A percentile compares a stretch with the other conserved stretches of the same genome.
Evolutionary conservation across 1,140 invertebrate species (phyloP).

Genomic region (Drosophila subobscura): DNA sequence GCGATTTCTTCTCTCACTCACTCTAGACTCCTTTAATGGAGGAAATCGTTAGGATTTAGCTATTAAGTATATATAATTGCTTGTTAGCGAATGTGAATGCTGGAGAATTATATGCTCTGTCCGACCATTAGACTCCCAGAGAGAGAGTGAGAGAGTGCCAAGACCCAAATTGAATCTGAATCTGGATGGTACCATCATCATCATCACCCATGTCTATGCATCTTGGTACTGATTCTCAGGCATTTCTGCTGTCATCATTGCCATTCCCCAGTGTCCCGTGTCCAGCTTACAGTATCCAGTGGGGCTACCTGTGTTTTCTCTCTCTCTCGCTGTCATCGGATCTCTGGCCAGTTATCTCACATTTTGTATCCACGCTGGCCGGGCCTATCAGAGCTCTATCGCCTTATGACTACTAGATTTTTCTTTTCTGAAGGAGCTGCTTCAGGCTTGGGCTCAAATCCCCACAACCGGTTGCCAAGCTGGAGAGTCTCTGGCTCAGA

Average conservation of each 20-base stretch:
- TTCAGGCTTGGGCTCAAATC: conserved; percentile 26
- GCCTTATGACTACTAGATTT: conserved; percentile 57
- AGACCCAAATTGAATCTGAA: conserved; percentile 34
- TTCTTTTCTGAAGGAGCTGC: conserved; percentile 11
- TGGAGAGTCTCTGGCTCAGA: conserved; percentile 24
- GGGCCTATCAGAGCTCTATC: conserved; percentile 66
- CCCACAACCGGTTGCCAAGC: conserved; percentile 54
- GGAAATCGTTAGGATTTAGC: conserved; percentile 70
- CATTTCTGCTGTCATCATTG: conserved; percentile 44
- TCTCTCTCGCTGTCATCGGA: conserved; percentile 53
- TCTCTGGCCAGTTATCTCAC: conserved; percentile 59
- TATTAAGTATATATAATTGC: conserved; percentile 72
- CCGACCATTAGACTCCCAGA: conserved; percentile 12
- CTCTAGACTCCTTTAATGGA: conserved; percentile 37
- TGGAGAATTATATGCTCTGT: conserved; percentile 32
- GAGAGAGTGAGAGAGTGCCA: conserved; percentile 13
- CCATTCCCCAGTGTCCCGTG: conserved; percentile 14
- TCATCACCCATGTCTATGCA: conserved; percentile 13
- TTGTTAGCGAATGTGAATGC: conserved; percentile 47
- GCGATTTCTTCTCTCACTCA: conserved; percentile 42
- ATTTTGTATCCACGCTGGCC: conserved; percentile 53
- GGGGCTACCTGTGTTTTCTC: conserved; percentile 62
- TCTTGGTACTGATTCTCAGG: conserved; percentile 28
- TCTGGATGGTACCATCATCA: conserved; percentile 2
- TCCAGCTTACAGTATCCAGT: conserved; percentile 22